These are phyloP conservation scores for Spea bombifrons DNA, from an alignment of 2,113 vertebrate species.

Conservation along the genomic window DNA sequence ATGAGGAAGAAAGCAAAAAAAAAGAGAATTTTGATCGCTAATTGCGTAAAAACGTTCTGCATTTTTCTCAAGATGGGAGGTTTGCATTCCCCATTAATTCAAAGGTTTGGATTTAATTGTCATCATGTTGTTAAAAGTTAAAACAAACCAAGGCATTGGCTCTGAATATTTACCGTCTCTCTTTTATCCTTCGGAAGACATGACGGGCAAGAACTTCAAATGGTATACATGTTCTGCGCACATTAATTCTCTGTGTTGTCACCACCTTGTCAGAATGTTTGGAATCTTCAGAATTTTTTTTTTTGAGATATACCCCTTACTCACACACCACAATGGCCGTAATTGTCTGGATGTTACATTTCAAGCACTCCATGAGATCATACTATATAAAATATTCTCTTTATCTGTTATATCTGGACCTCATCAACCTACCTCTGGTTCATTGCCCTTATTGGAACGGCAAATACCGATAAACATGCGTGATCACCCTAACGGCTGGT, in stretches of 20 bases:
- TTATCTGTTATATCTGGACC: too few species aligned
- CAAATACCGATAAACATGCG: too few species aligned
- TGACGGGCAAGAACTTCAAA: not conserved
- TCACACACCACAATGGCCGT: too few species aligned
- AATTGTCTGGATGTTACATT: too few species aligned
- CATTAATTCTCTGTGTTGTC: not conserved
- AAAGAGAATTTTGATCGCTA: conserved; percentile 3
- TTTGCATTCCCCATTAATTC: not conserved
- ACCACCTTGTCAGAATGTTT: conserved; percentile 32
- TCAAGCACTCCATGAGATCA: too few species aligned
- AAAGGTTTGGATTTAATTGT: conserved; percentile 14
- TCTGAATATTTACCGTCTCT: conserved; percentile 2
- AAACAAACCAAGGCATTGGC: conserved; percentile 16
- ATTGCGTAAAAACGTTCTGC: not conserved
- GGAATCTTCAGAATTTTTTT: conserved; percentile 31
- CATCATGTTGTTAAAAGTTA: conserved; percentile 28
- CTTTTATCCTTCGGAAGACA: not conserved
- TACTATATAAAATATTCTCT: too few species aligned
- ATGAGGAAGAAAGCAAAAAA: conserved; percentile 20
- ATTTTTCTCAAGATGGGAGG: not conserved
- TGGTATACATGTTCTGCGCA: not conserved
- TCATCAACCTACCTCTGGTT: too few species aligned
- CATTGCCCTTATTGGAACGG: too few species aligned
- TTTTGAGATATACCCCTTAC: not conserved
- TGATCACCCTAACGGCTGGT: too few species aligned